Percentiles rank a stretch among this genome's conserved stretches.
phyloP scores from a whole-genome alignment of 2,888 invertebrate species.

The Agrotis ipsilon region DNA sequence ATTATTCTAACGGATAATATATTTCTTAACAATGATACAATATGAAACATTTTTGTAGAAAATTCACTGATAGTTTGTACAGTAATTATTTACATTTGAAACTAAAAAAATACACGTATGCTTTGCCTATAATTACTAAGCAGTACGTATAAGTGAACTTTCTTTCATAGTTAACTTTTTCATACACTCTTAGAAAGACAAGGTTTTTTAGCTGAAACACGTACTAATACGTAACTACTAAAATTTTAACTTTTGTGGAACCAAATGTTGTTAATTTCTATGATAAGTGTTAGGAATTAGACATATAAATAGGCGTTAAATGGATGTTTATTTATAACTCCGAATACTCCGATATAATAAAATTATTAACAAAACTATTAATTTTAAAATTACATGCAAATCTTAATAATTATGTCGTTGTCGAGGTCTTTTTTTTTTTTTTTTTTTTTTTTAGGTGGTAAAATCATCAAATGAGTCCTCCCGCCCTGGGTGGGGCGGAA shows the following conservation, averaged over 20 bases:
- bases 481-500: too few species aligned
- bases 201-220: not conserved
- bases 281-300: too few species aligned
- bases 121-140: not conserved
- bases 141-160: not conserved
- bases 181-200: not conserved
- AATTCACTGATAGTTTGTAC: not conserved
- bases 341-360: too few species aligned
- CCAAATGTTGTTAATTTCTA: not conserved
- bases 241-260: not conserved
- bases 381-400: too few species aligned
- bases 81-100: not conserved
- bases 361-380: not conserved
- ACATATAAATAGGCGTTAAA: not conserved
- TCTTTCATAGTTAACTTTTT: too few species aligned
- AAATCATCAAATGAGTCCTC: too few species aligned
- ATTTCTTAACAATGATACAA: not conserved
- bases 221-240: too few species aligned
- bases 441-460: too few species aligned
- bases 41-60: not conserved
- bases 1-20: too few species aligned
- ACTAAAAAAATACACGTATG: not conserved
- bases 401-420: too few species aligned
- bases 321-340: too few species aligned
- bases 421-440: too few species aligned